phyloP scores from a whole-genome alignment of 2,888 invertebrate species.

The Chrysina gloriosa region DNA sequence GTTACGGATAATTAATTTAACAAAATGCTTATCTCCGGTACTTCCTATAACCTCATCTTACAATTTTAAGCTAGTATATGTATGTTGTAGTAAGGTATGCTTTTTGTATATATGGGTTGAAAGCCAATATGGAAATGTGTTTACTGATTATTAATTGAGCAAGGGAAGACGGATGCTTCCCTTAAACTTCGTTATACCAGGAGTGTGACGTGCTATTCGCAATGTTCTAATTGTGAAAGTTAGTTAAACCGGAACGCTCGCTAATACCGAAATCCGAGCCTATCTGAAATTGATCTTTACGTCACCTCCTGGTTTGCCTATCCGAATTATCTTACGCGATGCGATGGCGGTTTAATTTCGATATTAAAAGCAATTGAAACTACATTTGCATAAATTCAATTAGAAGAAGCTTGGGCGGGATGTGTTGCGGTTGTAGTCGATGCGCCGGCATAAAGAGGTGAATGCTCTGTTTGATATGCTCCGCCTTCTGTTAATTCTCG shows the following conservation, averaged over 20 bases:
- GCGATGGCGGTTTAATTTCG: slow-evolving; percentile 17
- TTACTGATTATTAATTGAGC: too few relatives aligned
- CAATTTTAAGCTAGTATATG: too few relatives aligned
- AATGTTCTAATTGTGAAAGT: slow-evolving; percentile 24
- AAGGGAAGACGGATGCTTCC: neutral
- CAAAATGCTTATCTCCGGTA: too few relatives aligned
- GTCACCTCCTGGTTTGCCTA: neutral
- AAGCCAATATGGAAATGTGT: too few relatives aligned
- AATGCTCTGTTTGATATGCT: neutral
- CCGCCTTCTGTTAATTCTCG: neutral
- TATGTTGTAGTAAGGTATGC: too few relatives aligned
- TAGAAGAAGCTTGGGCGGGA: neutral
- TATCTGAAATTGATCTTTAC: slow-evolving; percentile 30
- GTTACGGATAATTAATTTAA: too few relatives aligned
- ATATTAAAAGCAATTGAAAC: slow-evolving; percentile 31
- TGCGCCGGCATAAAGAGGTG: neutral
- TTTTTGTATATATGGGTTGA: too few relatives aligned
- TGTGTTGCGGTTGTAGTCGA: neutral
- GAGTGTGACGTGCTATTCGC: neutral
- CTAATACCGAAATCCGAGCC: slow-evolving; percentile 2
- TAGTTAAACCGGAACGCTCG: slow-evolving; percentile 7
- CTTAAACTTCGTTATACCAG: neutral
- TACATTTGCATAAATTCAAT: slow-evolving; percentile 37
- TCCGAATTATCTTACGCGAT: neutral
- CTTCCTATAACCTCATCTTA: too few relatives aligned